Percentiles rank a stretch among this genome's conserved stretches.
These are phyloP conservation scores for Melanostoma mellinum DNA, from an alignment of 2,888 invertebrate species.

Conservation along the genomic window DNA sequence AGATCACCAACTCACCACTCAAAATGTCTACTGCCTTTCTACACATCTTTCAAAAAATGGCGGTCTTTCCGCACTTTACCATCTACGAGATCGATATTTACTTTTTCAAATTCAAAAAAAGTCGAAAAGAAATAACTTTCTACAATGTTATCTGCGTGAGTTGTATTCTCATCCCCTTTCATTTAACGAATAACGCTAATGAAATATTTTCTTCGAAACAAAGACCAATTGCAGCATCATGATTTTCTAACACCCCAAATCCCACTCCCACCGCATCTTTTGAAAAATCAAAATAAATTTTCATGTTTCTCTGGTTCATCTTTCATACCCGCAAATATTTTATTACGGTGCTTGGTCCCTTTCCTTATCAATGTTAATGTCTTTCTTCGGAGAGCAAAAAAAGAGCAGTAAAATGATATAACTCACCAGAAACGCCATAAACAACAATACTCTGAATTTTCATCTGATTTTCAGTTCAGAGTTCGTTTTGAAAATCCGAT, in stretches of 20 bases:
- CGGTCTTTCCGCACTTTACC: no score
- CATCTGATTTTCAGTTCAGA: conserved; percentile 21
- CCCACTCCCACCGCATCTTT: not conserved
- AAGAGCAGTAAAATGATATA: conserved; percentile 39
- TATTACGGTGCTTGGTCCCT: conserved; percentile 49
- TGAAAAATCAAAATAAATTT: conserved; percentile 33
- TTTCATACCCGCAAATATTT: conserved; percentile 44
- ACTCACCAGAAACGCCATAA: conserved; percentile 34
- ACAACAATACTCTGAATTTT: conserved; percentile 40
- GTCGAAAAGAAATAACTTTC: no score
- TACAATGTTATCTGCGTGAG: not conserved
- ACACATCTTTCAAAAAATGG: no score
- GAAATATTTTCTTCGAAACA: conserved; percentile 1
- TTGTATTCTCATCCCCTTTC: conserved; percentile 20
- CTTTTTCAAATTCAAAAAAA: no score
- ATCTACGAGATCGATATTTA: no score
- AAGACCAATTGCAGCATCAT: conserved; percentile 8
- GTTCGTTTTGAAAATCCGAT: conserved; percentile 13
- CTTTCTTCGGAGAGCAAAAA: not conserved
- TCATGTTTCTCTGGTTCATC: conserved; percentile 51
- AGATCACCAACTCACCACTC: no score
- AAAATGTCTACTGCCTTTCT: no score
- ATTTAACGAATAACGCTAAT: conserved; percentile 23
- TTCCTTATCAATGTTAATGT: conserved; percentile 59
- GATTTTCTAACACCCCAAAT: not conserved